Evolutionary conservation across 2,113 vertebrate genomes (phyloP).

Genomic region (Ploceus nigricollis): DNA sequence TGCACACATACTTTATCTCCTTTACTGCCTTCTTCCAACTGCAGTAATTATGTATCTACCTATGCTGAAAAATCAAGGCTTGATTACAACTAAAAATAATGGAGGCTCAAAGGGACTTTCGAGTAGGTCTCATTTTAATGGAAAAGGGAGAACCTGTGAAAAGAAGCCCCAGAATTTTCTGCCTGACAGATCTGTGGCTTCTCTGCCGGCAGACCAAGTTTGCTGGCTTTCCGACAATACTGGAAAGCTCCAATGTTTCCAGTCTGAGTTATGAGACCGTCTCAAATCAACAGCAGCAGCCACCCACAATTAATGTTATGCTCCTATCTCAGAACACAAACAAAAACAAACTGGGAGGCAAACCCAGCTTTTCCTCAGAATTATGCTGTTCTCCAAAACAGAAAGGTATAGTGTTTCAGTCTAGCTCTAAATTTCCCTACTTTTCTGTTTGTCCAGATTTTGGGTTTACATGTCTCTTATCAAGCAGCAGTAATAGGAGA

Average conservation of each 20-base stretch:
- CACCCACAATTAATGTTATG: not conserved
- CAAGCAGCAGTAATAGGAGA: not conserved
- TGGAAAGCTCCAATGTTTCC: not conserved
- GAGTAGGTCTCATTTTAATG: not conserved
- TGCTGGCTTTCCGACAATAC: not conserved
- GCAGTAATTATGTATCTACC: not conserved
- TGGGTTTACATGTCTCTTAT: not conserved
- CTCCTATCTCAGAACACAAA: not conserved
- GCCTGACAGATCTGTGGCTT: not conserved
- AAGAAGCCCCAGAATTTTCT: not conserved
- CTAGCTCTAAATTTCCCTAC: not conserved
- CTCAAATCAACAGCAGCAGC: not conserved
- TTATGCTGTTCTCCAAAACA: not conserved
- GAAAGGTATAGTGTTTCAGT: not conserved
- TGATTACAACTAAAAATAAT: not conserved
- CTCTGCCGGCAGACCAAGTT: not conserved
- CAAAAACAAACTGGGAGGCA: not conserved
- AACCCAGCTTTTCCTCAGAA: not conserved
- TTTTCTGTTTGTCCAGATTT: not conserved
- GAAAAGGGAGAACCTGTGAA: not conserved
- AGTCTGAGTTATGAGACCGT: not conserved
- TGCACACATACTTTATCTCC: not conserved
- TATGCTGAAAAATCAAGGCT: not conserved
- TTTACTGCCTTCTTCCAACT: not conserved
- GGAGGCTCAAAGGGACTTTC: not conserved